phyloP scores from a whole-genome alignment of 2,113 vertebrate genomes.

The Petroica traversi region DNA sequence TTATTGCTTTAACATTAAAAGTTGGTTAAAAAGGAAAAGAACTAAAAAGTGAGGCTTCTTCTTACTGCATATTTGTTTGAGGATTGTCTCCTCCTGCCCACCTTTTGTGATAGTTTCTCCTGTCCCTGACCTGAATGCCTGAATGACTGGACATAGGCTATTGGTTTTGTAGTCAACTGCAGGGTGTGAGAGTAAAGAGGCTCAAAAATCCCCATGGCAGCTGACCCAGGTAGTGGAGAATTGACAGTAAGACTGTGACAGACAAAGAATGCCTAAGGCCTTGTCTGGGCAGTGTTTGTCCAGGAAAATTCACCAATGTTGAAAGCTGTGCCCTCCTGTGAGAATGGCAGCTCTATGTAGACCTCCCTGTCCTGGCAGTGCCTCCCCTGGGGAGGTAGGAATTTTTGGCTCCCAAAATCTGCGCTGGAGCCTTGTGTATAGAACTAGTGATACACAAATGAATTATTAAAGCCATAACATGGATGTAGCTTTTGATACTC shows the following conservation, averaged over 20 bases:
- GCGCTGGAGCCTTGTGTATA: not conserved
- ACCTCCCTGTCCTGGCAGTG: not conserved
- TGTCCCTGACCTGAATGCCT: not conserved
- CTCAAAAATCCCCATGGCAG: not conserved
- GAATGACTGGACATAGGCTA: rapidly evolving
- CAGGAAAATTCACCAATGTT: not conserved
- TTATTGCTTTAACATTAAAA: not conserved
- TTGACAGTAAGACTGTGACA: not conserved
- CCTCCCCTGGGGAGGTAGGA: not conserved
- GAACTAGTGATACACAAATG: not conserved
- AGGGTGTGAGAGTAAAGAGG: not conserved
- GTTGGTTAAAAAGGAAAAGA: not conserved
- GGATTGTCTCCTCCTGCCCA: not conserved
- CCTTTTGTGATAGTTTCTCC: not conserved
- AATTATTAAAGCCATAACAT: not conserved
- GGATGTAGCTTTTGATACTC: not conserved
- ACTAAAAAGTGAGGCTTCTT: not conserved
- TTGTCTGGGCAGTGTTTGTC: not conserved
- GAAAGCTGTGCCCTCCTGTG: not conserved
- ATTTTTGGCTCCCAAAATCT: not conserved
- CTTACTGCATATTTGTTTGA: not conserved
- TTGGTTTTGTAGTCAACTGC: not conserved
- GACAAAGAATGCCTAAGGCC: not conserved
- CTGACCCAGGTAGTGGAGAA: not conserved
- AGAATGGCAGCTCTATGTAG: not conserved